These are phyloP conservation scores for Rhyacophila brunnea DNA, from an alignment of 1,140 invertebrate genomes.

Conservation along the genomic window DNA sequence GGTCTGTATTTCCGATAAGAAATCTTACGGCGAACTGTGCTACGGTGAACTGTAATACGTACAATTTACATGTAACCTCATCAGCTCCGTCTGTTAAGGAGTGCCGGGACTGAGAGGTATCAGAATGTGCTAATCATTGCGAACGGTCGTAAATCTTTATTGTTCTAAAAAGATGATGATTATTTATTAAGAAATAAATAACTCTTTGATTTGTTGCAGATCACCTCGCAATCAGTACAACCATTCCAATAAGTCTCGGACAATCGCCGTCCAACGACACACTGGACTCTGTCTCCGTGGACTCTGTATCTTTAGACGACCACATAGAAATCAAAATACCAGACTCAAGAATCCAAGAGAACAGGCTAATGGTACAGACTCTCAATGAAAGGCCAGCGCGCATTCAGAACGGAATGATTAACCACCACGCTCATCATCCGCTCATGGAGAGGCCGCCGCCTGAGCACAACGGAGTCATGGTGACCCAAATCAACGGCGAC, in stretches of 20 bases:
- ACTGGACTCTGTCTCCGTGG: conserved; percentile 51
- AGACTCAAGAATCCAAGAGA: conserved; percentile 49
- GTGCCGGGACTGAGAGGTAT: too few species aligned
- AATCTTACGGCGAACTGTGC: too few species aligned
- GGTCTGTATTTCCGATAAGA: too few species aligned
- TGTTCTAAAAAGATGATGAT: too few species aligned
- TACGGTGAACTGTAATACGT: too few species aligned
- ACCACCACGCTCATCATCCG: neutral
- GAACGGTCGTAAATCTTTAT: too few species aligned
- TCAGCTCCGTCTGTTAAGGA: too few species aligned
- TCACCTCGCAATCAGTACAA: conserved; percentile 44
- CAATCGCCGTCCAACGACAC: conserved; percentile 46
- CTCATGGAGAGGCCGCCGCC: conserved; percentile 25
- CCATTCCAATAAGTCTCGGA: conserved; percentile 49
- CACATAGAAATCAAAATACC: conserved; percentile 55
- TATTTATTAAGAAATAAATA: neutral
- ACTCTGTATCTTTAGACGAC: conserved; percentile 53
- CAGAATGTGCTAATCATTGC: too few species aligned
- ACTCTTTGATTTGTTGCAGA: conserved; percentile 41
- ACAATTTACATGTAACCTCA: too few species aligned
- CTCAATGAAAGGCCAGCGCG: conserved; percentile 49
- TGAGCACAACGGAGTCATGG: conserved; percentile 19
- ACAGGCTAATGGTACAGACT: conserved; percentile 49
- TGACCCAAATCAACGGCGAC: conserved; percentile 20
- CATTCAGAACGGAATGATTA: conserved; percentile 38